Evolutionary conservation across 2,888 invertebrate species (phyloP), one percentile per base, ranked within the genome.

Genomic region (Eilema sororculum): DNA sequence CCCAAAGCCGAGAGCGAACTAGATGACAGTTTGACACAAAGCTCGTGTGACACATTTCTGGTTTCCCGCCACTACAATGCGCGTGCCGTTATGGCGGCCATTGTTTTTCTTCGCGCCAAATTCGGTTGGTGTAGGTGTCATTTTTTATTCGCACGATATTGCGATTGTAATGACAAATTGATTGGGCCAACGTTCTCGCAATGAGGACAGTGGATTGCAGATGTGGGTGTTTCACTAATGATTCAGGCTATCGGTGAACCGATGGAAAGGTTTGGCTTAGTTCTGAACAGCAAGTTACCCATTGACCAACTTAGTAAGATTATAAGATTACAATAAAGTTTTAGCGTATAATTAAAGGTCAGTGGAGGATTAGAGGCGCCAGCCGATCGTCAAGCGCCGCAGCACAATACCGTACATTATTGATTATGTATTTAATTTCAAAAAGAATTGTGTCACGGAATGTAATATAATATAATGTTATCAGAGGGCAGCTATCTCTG

Each of bases 161-260:
- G 87, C 88, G 83, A 89, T 89, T 88, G 85, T 93, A 91, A 94
- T 94, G 94, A 93, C 91, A 92, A 90, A 93, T 93, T 93, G 94
- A 94, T 93, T 93, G 90, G 87, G 83, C 87, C 89, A 87, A 89
- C 85, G 88, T 86, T 87, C 87, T 86, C 74, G 74, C 84, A 93
- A 92, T 84, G 90, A 83, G 92, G 90, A 86, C 92, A 87, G 87
- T 85, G 85, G 86, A 90, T 84, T 86, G 82, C 86, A 78, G 87
- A 87, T 89, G 93, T 93, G 91, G 93, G 93, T 90, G 93, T 90
- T 80, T 87, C 76, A 81, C 87, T 91, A 92, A 92, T 94, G 92
- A 91, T 91, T 91, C 87, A 88, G 90, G 87, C 84, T 87, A 88
- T 84, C 69, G 75, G 68, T 78, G 82, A 80, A 81, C 78, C 80